Evolutionary conservation across 1,140 invertebrate genomes (phyloP).

Genomic region (Zaprionus capensis): DNA sequence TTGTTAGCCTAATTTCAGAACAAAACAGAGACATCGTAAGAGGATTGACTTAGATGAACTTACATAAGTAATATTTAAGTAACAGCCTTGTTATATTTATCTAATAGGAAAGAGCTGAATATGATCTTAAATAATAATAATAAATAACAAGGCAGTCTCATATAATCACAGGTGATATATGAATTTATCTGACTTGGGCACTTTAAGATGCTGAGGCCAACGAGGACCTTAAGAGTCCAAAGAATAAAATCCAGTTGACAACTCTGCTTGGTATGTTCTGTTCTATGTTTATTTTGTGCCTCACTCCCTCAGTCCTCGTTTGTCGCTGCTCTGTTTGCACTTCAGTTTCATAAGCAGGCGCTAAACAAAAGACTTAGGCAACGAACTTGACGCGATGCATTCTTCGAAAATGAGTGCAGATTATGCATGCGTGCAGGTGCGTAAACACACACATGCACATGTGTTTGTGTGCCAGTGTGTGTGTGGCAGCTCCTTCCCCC

Average conservation of each 20-base stretch:
- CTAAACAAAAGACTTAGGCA: conserved; percentile 65
- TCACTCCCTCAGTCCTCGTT: neutral
- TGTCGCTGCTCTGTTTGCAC: conserved; percentile 11
- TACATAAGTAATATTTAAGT: no score
- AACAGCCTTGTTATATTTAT: no score
- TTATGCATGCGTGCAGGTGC: conserved; percentile 20
- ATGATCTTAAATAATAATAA: no score
- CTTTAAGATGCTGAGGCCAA: neutral
- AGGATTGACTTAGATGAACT: no score
- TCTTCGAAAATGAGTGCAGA: conserved; percentile 17
- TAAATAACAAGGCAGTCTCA: no score
- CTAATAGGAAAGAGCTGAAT: no score
- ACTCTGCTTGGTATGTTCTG: neutral
- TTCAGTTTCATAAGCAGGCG: conserved; percentile 21
- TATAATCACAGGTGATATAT: neutral
- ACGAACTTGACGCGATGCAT: conserved; percentile 50
- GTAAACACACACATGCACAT: neutral
- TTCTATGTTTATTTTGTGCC: neutral
- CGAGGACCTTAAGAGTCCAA: neutral
- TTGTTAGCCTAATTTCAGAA: no score
- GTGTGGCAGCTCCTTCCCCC: neutral
- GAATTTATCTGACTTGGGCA: neutral
- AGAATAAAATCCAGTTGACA: neutral
- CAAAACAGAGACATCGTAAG: no score
- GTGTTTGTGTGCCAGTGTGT: neutral